Evolutionary conservation across 2,888 invertebrate genomes (phyloP), one percentile per base, ranked within the genome.

Genomic region (Orgyia antiqua): DNA sequence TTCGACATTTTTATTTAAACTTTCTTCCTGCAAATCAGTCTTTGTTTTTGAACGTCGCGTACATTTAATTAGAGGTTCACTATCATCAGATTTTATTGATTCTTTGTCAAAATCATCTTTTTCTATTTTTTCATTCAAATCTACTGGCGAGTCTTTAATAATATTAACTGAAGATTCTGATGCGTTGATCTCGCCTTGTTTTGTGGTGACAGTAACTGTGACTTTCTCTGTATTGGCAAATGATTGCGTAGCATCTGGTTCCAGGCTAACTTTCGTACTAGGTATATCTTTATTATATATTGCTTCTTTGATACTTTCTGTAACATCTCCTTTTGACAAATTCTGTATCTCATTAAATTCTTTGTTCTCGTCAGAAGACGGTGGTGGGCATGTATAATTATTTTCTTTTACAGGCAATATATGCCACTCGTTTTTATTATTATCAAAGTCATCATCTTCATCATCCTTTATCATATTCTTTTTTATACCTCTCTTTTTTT

Each of bases 81-180:
- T 59, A 18, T 59, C 42, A 42, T 56, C 58, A 2, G 65, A 59
- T 29, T 48, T 43, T 13, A 57, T 12, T 12, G 57, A 63, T 21
- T 45, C 47, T 24, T 27, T 42, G 12, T 60, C 66, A 7, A 34
- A 26, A 19, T 58, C 54, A 15, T 36, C 8, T 30, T 35, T 0
- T 2, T 9, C 28, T 31, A 8, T 5, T 27, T 13, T 35, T 7
- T 24, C 33, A 13, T 24, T 17, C 26, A 29, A 25, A 9, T 30
- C 24, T 11, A 11, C 13, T 5, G 31, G 21, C 20, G 17, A 17
- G 1, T 34, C 21, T 35, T 27, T 33, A n/a, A 36, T 10, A 18
- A 24, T 29, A 6, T 39, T n/a, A n/a, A n/a, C 39, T 26, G 27
- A 38, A n/a, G 29, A 21, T 13, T 34, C 23, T 15, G 36, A n/a